Conservation (phyloP, 2,113 vertebrate species). For the Agelaius tricolor region DNA sequence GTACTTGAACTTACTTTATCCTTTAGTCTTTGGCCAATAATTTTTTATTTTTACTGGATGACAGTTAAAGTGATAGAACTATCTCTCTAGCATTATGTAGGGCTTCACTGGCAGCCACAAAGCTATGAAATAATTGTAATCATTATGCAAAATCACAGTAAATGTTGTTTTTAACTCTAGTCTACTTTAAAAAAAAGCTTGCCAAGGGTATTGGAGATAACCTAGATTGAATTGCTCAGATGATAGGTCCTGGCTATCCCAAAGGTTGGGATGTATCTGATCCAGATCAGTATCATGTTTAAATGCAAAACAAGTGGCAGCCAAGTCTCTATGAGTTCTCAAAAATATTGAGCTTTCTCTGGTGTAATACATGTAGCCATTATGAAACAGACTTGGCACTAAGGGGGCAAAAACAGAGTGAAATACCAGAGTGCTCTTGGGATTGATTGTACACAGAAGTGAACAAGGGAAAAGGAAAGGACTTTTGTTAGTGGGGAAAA, state of each 20-base stretch:
- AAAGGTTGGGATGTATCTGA: background rate
- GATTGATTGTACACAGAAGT: constrained; percentile 52
- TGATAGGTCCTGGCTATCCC: background rate
- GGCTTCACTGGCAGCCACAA: background rate
- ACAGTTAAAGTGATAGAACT: background rate
- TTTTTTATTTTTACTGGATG: constrained; percentile 45
- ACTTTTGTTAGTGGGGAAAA: constrained; percentile 53
- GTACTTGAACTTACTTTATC: constrained; percentile 43
- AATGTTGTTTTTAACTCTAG: background rate
- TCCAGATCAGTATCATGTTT: background rate
- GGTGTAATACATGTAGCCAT: background rate
- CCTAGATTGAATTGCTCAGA: background rate
- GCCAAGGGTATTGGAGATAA: background rate
- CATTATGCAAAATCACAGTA: background rate
- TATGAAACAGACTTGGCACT: constrained; percentile 22
- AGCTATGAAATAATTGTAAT: constrained; percentile 16
- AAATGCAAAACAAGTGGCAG: background rate
- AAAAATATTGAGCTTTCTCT: constrained; percentile 22
- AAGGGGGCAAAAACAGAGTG: background rate
- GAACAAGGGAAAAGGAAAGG: constrained; percentile 67
- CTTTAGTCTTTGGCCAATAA: constrained; percentile 14
- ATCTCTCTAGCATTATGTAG: background rate
- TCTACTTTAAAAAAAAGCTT: background rate
- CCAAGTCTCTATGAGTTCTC: background rate
- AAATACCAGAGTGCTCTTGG: constrained; percentile 31